Evolutionary conservation across 2,113 vertebrate species (phyloP).

Genomic region (Pleuronectes platessa): DNA sequence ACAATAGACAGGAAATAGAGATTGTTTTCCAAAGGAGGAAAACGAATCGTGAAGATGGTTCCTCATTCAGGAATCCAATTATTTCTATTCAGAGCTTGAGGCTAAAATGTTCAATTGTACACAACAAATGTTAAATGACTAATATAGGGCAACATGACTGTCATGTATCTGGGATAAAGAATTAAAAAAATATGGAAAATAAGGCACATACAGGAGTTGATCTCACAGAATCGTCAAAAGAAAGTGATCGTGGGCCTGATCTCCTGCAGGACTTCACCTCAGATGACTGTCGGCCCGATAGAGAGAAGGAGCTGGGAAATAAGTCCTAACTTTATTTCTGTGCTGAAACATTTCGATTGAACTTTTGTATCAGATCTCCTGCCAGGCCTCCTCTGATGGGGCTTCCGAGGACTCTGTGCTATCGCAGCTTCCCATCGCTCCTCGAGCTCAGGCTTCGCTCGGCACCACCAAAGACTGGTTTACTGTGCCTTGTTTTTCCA

Average conservation of each 20-base stretch:
- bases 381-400: slow-evolving; percentile 24
- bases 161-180: background rate
- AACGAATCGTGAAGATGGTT: background rate
- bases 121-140: background rate
- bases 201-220: background rate
- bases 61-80: background rate
- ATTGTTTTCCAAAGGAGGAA: background rate
- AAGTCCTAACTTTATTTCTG: slow-evolving; percentile 22
- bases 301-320: slow-evolving; percentile 11
- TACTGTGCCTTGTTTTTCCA: too few species aligned
- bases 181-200: background rate
- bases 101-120: background rate
- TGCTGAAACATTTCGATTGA: background rate
- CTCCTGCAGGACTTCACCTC: slow-evolving; percentile 10
- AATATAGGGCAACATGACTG: background rate
- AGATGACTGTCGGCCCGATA: slow-evolving; percentile 17
- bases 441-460: background rate
- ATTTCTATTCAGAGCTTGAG: background rate
- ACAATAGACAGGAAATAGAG: background rate
- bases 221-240: background rate
- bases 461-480: too few species aligned
- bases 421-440: slow-evolving; percentile 10
- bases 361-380: slow-evolving; percentile 24
- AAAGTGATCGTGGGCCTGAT: background rate
- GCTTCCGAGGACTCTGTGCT: too few species aligned